A percentile compares a stretch with the other conserved stretches of the same genome.
phyloP scores from a whole-genome alignment of 2,113 vertebrate species.

The Calyptomena viridis region DNA sequence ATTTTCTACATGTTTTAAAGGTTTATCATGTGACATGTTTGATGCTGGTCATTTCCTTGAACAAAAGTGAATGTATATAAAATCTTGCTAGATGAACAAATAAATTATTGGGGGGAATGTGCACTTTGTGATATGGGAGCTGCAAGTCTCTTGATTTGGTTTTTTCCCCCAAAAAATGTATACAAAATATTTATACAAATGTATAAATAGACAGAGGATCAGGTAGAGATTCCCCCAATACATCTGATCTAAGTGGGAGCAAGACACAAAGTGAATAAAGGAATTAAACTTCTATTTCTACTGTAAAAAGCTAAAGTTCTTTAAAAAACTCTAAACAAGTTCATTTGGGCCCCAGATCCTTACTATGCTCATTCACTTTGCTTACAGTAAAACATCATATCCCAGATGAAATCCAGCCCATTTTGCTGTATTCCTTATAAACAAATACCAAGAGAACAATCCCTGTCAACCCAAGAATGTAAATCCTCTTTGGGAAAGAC shows the following conservation, averaged over 20 bases:
- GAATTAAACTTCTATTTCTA: background rate
- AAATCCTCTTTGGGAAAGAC: background rate
- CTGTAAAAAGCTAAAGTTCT: background rate
- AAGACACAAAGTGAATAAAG: background rate
- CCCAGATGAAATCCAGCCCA: background rate
- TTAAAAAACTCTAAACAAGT: background rate
- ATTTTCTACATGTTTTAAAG: background rate
- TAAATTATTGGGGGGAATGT: background rate
- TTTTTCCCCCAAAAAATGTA: too few relatives aligned
- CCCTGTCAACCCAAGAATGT: background rate
- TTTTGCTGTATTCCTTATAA: background rate
- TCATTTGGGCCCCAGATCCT: background rate
- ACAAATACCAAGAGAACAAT: background rate
- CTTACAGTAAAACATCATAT: background rate
- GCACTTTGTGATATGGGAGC: background rate
- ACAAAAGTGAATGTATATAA: constrained; percentile 26
- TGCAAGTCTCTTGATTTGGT: background rate
- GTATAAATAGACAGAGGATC: background rate
- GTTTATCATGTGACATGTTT: background rate
- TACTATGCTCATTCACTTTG: background rate
- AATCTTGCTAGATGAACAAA: constrained; percentile 31
- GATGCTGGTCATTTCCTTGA: constrained; percentile 19
- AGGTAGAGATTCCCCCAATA: background rate
- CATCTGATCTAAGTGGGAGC: background rate
- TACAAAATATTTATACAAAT: background rate